Evolutionary conservation across 1,140 invertebrate species (phyloP), one percentile per base, ranked within the genome.

Genomic region (Ips typographus): DNA sequence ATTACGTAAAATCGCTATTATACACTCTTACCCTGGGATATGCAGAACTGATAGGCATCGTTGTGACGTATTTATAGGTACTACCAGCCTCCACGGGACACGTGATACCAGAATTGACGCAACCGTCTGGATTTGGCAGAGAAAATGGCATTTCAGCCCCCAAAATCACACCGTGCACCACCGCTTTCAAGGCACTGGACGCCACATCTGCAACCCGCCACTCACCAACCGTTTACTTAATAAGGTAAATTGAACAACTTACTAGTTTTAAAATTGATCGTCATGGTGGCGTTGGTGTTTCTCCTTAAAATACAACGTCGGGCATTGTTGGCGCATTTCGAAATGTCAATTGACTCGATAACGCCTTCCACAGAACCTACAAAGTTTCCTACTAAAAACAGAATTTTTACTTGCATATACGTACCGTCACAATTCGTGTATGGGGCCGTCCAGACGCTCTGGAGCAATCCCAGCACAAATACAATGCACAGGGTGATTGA

Each of bases 61-160:
- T 82, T 0, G 88, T 82, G 39, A 67, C 82, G 76, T 91, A 94
- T 63, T 78, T 83, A 60, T 87, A 87, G 3, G 79, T 77, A 66
- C 82, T 76, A 1, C 83, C 85, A 49, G 82, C 80, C 62, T 83
- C 82, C 2, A 93, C 65, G 0, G 91, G 91, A 74, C 91, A 94
- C 3, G 77, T 77, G 1, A 92, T 73, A 0, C 88, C 88, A 44
- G 84, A 86, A 67, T 85, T 83, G 40, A 82, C 75, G 76, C 91
- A 93, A 3, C 85, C 90, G 77, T 92, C 81, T 0, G 86, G 82
- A 75, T 92, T 86, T 4, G 85, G 78, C 66, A 93, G 74, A 6
- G 85, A 85, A 76, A 93, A 93, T 39, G 90, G 89, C 66, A 91
- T 81, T 1, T 89, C 86, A 7, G 91, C 76, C 55, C 86, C 87